Conservation (phyloP, 2,113 vertebrate genomes). For the Microtus oregoni region DNA sequence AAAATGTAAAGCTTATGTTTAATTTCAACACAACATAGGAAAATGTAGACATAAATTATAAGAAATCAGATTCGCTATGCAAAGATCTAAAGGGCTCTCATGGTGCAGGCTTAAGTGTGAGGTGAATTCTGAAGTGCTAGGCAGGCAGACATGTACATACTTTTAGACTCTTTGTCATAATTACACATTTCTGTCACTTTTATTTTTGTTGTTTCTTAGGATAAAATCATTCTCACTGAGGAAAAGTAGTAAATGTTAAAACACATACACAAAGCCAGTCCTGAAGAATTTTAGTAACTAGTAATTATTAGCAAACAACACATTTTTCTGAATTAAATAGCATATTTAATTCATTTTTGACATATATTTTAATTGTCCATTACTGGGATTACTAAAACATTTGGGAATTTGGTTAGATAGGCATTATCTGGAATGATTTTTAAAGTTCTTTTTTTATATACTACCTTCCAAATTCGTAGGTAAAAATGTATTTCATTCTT, state of each 20-base stretch:
- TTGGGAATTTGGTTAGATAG: neutral
- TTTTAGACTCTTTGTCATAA: conserved; percentile 97
- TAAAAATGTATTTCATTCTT: neutral
- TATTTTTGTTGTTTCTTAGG: conserved; percentile 89
- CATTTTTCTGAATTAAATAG: neutral
- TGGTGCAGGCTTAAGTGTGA: conserved; percentile 95
- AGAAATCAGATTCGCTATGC: conserved; percentile 76
- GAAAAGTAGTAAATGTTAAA: conserved; percentile 50
- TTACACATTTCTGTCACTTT: conserved; percentile 96
- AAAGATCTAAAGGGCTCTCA: conserved; percentile 84
- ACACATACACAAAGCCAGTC: neutral
- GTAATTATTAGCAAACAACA: neutral
- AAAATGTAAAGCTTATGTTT: neutral
- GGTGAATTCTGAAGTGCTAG: conserved; percentile 97
- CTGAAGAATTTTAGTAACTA: neutral
- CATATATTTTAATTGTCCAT: neutral
- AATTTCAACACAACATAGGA: conserved; percentile 79
- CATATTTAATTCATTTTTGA: neutral
- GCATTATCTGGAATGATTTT: neutral
- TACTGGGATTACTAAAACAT: neutral
- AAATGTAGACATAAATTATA: conserved; percentile 75
- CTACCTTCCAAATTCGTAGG: neutral
- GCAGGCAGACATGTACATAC: conserved; percentile 88
- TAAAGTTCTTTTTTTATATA: conserved; percentile 27
- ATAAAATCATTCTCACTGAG: conserved; percentile 81